Conservation (phyloP, 2,888 invertebrate genomes). For the Epistrophella euchroma region DNA sequence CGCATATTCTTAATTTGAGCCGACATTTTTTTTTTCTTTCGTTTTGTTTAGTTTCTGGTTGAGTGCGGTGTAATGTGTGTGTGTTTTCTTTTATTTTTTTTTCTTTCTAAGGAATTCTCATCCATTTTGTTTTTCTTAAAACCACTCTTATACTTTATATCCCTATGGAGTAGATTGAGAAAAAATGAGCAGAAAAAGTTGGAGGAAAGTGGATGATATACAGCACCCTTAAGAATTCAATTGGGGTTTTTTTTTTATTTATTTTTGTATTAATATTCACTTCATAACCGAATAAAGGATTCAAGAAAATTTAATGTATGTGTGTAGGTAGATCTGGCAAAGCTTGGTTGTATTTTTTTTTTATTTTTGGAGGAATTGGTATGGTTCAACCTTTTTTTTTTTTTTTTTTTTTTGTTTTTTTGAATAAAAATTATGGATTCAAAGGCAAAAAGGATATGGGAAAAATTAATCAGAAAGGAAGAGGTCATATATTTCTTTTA, state of each 20-base stretch:
- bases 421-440: too few species aligned
- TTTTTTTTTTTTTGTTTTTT: too few species aligned
- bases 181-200: neutral
- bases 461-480: too few species aligned
- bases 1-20: constrained; percentile 48
- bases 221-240: constrained; percentile 28
- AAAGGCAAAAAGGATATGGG: too few species aligned
- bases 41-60: neutral
- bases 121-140: constrained; percentile 36
- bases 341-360: too few species aligned
- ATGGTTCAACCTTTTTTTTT: too few species aligned
- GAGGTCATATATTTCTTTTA: too few species aligned
- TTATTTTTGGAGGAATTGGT: too few species aligned
- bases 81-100: neutral
- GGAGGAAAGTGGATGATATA: neutral
- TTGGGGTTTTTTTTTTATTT: constrained; percentile 37
- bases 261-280: constrained; percentile 45
- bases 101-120: constrained; percentile 5
- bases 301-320: neutral
- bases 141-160: neutral
- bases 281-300: constrained; percentile 41
- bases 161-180: constrained; percentile 13
- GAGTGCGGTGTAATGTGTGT: neutral
- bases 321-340: too few species aligned
- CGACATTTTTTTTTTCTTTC: constrained; percentile 21